Percentiles rank a stretch among this genome's conserved stretches.
Evolutionary conservation across 92 coral and sea anemone genomes (phyloP).

Genomic region (Epizoanthus stellaris): DNA sequence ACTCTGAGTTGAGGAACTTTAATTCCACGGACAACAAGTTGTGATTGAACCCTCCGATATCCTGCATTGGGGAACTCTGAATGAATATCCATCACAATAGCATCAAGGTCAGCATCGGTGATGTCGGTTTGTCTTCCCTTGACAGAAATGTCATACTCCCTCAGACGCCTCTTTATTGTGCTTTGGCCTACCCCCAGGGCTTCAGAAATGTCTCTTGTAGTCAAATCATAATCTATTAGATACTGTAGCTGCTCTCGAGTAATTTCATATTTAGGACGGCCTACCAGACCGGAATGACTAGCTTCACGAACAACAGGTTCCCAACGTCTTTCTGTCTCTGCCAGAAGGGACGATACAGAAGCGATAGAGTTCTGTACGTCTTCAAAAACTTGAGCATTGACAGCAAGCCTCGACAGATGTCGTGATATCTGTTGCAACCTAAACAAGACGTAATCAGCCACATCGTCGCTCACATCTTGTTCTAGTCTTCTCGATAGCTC

Average conservation of each 20-base stretch:
- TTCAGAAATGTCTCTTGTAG: constrained; percentile 61
- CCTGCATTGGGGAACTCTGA: constrained; percentile 74
- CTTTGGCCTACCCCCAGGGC: constrained; percentile 66
- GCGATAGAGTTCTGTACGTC: constrained; percentile 53
- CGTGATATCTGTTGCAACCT: constrained; percentile 61
- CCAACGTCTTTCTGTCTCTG: constrained; percentile 53
- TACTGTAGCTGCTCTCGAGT: constrained; percentile 51
- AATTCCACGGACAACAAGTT: constrained; percentile 53
- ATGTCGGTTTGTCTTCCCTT: constrained; percentile 41
- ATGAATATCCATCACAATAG: constrained; percentile 44
- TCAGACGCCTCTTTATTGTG: constrained; percentile 58
- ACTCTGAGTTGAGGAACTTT: constrained; percentile 64
- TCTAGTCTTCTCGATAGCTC: constrained; percentile 51
- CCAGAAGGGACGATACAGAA: constrained; percentile 43
- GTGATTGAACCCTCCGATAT: constrained; percentile 62
- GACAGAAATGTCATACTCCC: constrained; percentile 45
- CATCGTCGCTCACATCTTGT: constrained; percentile 55
- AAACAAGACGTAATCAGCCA: constrained; percentile 54
- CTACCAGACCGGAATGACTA: constrained; percentile 31
- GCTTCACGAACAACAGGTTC: constrained; percentile 26
- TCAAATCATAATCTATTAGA: constrained; percentile 46
- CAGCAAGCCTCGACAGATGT: constrained; percentile 55
- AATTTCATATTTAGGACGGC: constrained; percentile 54
- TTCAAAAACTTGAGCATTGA: constrained; percentile 28
- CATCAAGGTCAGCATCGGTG: constrained; percentile 67